Percentiles rank a stretch among this genome's conserved stretches.
Conservation (phyloP, 2,113 vertebrate species). For the Cygnus buccinator region DNA sequence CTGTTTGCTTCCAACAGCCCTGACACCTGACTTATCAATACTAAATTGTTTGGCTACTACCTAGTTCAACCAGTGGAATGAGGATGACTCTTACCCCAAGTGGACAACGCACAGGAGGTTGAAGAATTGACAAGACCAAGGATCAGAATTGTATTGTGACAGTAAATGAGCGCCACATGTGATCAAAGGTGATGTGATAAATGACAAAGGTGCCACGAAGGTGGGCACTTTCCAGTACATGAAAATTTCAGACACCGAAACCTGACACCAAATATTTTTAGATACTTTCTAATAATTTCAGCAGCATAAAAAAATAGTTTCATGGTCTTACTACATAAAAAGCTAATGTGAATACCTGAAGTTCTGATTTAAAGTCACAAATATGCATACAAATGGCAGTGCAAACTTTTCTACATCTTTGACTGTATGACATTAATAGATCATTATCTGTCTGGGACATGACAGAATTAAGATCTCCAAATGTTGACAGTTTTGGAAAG, state of each 20-base stretch:
- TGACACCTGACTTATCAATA: neutral
- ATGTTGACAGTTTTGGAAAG: neutral
- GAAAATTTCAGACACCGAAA: neutral
- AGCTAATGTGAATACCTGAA: neutral
- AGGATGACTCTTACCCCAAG: neutral
- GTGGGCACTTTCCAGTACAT: neutral
- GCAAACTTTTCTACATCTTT: neutral
- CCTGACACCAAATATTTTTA: neutral
- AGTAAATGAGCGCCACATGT: neutral
- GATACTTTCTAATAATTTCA: neutral
- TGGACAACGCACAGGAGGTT: neutral
- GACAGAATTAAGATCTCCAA: neutral
- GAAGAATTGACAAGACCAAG: neutral
- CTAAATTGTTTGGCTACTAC: neutral
- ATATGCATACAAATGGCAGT: neutral
- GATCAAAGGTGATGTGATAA: neutral
- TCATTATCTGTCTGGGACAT: neutral
- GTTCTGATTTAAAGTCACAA: neutral
- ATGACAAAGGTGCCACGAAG: neutral
- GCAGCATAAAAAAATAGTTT: neutral
- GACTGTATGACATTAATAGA: neutral
- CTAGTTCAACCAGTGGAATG: neutral
- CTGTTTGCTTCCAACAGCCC: neutral
- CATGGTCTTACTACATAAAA: neutral
- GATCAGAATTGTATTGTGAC: neutral